Conservation (phyloP, 1,140 invertebrate genomes). For the Mercenaria mercenaria region DNA sequence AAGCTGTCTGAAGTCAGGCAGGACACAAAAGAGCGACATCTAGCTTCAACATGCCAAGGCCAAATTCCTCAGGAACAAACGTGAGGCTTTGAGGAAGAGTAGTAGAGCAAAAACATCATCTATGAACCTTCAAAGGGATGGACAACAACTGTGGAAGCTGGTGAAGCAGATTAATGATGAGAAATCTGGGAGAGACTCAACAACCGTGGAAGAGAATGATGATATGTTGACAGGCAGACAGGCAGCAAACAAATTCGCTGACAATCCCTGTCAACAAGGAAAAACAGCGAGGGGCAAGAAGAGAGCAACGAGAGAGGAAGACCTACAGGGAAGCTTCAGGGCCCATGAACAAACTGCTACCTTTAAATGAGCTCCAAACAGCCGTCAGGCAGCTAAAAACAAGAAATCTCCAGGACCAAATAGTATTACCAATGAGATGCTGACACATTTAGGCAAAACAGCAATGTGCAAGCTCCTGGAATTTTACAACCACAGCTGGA, state of each 20-base stretch:
- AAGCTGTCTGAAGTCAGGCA: slow-evolving; percentile 59
- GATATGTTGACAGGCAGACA: neutral
- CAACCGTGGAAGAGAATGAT: neutral
- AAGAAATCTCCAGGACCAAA: slow-evolving; percentile 27
- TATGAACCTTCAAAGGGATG: neutral
- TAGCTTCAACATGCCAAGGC: neutral
- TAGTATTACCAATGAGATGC: slow-evolving; percentile 13
- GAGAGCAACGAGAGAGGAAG: slow-evolving; percentile 35
- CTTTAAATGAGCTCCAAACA: slow-evolving; percentile 3
- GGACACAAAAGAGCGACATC: neutral
- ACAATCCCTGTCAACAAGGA: slow-evolving; percentile 5
- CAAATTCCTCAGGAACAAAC: slow-evolving; percentile 30
- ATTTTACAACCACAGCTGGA: neutral
- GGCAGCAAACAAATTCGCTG: slow-evolving; percentile 1
- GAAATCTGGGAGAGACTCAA: neutral
- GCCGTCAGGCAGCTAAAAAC: slow-evolving; percentile 10
- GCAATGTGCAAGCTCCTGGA: neutral
- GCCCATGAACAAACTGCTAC: neutral
- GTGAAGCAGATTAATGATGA: neutral
- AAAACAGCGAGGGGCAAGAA: neutral
- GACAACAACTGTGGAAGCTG: neutral
- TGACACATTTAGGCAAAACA: neutral
- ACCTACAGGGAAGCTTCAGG: neutral
- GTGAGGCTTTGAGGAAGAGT: neutral
- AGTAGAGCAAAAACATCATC: neutral